Conservation (phyloP, 2,888 invertebrate genomes). For the Hyposoter dolosus region DNA sequence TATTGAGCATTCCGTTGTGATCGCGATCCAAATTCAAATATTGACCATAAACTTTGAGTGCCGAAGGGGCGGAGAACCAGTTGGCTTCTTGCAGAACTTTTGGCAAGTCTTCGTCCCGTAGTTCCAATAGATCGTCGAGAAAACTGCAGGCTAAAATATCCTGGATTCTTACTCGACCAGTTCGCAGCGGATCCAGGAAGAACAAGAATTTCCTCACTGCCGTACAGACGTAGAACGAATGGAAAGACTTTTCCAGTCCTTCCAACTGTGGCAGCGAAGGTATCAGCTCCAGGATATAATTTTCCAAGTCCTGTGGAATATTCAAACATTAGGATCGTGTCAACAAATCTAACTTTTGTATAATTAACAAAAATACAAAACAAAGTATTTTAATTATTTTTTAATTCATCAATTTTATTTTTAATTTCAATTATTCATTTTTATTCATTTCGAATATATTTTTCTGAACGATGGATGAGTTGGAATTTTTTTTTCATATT, state of each 20-base stretch:
- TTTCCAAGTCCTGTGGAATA: constrained; percentile 93
- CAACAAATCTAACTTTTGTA: not conserved
- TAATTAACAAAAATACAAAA: not conserved
- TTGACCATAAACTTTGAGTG: constrained; percentile 96
- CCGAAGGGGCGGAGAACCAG: constrained; percentile 96
- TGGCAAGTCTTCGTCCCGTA: constrained; percentile 93
- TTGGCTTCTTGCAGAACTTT: constrained; percentile 95
- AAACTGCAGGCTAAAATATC: constrained; percentile 97
- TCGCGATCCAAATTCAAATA: constrained; percentile 97
- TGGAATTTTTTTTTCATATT: not conserved
- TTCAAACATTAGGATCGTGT: not conserved
- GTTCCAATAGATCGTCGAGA: constrained; percentile 95
- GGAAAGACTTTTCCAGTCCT: constrained; percentile 96
- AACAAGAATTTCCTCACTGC: constrained; percentile 98
- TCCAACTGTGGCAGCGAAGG: constrained; percentile 96
- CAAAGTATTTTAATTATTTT: no score
- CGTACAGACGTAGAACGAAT: constrained; percentile 98
- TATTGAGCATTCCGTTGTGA: constrained; percentile 98
- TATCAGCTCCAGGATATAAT: constrained; percentile 96
- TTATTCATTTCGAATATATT: no score
- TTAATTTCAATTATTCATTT: no score
- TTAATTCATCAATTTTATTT: no score
- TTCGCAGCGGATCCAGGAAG: constrained; percentile 95
- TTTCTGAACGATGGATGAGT: not conserved
- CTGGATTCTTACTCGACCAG: constrained; percentile 95